Base-by-base conservation (phyloP, 2,888 invertebrate genomes). In the Stenichneumon culpator region DNA sequence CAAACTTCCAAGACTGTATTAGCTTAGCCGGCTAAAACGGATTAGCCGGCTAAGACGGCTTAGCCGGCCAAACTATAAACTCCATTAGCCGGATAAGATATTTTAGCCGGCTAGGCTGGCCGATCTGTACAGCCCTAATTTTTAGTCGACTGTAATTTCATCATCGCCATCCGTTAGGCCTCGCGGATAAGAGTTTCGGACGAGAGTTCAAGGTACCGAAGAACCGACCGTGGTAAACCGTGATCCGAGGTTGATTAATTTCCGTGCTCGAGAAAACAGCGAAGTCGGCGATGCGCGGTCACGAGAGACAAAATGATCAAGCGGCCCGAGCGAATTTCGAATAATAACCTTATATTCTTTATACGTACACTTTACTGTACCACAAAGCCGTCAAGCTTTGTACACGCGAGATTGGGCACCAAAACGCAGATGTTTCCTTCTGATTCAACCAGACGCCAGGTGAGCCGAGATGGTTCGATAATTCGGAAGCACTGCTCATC, bases 381-480 rank as follows among this genome's bases (percentile, higher is more conserved):
- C 67, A 57, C 79, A 72, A 63, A 36, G 57, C 75, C 75, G 70
- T 65, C 75, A 70, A 70, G 83, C 70, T 22, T 74, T 67, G 63
- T 69, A 54, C 67, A 70, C 70, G 47, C 78, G 87, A 87, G 88
- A 89, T 87, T 86, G 86, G 72, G 83, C 44, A 70, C 50, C 44
- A 63, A 54, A 69, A 60, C 82, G 87, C 89, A 89, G 89, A 89
- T 89, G 89, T 88, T 89, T 88, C 83, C 82, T 69, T 79, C 78
- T 77, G 78, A 78, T 81, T 79, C 73, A 69, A 69, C 63, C 79
- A 79, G 86, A 82, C 74, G 90, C 90, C 93, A 93, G 93, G 92
- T 93, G 93, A 92, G 87, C 84, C 89, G 92, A 90, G 89, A 92
- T 92, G 93, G 92, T 93, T 93, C 91, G 90, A 91, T 93, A 90